Conservation (phyloP, 2,797 vertebrate species). For the Diglossa cyanea region DNA sequence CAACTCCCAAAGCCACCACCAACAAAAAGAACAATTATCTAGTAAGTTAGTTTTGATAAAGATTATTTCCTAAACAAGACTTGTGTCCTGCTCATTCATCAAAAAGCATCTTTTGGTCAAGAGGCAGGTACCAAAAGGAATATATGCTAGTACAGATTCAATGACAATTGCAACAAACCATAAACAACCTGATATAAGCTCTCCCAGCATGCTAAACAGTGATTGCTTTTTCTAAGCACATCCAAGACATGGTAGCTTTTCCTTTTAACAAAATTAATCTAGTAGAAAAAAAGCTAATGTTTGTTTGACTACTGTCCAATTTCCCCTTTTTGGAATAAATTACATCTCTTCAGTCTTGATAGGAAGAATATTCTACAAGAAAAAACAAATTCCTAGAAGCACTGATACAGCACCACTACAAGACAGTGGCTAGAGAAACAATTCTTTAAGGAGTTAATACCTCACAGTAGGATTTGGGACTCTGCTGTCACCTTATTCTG, state of each 20-base stretch:
- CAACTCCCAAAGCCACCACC: background rate
- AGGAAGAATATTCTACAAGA: background rate
- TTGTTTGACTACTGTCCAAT: background rate
- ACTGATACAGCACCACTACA: background rate
- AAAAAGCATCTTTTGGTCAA: background rate
- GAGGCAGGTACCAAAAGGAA: background rate
- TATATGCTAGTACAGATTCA: background rate
- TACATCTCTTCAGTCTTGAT: background rate
- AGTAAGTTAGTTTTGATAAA: background rate
- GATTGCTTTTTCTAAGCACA: background rate
- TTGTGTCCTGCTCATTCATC: background rate
- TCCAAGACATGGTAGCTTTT: background rate
- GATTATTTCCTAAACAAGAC: background rate
- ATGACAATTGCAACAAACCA: background rate
- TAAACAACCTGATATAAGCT: background rate
- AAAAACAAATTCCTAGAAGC: background rate
- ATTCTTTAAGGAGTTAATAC: background rate
- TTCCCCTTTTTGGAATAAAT: background rate
- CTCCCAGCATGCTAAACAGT: background rate
- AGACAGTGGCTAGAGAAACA: background rate
- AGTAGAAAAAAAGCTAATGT: background rate
- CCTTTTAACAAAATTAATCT: background rate
- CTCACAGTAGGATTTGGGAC: background rate
- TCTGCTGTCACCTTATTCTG: background rate
- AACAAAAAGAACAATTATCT: background rate